Conservation (phyloP, 2,888 invertebrate species). For the Synergus itoensis region DNA sequence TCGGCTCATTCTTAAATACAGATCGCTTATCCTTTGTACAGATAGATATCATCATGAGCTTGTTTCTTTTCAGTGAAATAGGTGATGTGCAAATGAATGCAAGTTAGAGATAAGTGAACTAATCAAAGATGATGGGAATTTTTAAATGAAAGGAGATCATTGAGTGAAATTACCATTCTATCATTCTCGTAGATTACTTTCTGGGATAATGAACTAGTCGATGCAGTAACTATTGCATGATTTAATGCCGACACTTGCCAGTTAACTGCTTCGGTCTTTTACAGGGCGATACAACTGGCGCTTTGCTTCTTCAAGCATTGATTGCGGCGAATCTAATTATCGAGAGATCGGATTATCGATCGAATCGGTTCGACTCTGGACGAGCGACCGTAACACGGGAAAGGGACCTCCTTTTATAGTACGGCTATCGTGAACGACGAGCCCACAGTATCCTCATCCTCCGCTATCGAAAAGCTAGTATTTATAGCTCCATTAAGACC, state of each 20-base stretch:
- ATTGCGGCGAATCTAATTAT: constrained; percentile 59
- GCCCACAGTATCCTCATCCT: constrained; percentile 64
- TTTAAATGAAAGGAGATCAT: neutral
- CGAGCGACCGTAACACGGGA: constrained; percentile 52
- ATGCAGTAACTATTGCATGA: constrained; percentile 32
- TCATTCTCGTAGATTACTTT: constrained; percentile 23
- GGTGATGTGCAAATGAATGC: neutral
- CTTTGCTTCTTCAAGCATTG: constrained; percentile 46
- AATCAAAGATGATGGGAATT: neutral
- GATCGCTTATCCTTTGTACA: neutral
- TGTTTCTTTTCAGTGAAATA: neutral
- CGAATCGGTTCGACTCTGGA: constrained; percentile 55
- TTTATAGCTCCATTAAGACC: constrained; percentile 83
- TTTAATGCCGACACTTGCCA: constrained; percentile 31
- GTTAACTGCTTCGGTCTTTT: constrained; percentile 37
- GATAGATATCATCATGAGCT: neutral
- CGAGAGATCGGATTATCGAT: constrained; percentile 57
- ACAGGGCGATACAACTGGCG: constrained; percentile 32
- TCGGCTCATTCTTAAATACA: constrained; percentile 6
- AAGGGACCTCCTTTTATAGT: constrained; percentile 47
- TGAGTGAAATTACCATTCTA: constrained; percentile 28
- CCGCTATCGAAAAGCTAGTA: constrained; percentile 81
- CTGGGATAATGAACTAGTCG: constrained; percentile 22
- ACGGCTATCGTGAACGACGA: constrained; percentile 53
- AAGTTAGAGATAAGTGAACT: neutral